phyloP scores from a whole-genome alignment of 2,113 vertebrate species.

The Chrysemys picta region DNA sequence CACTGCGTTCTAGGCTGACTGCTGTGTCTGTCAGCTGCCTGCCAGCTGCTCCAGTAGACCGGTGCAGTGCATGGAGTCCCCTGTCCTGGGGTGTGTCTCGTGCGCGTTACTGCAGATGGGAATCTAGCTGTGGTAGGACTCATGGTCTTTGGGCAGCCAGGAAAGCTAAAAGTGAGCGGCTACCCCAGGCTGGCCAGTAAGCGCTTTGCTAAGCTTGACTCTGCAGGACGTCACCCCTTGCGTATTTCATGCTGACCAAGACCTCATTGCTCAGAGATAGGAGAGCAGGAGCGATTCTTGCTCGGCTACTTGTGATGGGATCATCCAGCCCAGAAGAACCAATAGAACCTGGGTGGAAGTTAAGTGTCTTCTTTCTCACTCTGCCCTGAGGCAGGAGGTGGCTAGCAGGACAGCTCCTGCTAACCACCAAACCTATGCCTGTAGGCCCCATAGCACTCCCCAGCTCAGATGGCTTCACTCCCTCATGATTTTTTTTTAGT shows the following conservation, averaged over 20 bases:
- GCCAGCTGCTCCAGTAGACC: neutral
- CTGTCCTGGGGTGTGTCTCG: neutral
- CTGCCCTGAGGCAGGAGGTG: neutral
- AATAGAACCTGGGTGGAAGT: neutral
- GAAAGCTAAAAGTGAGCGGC: neutral
- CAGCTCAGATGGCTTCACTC: neutral
- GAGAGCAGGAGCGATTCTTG: neutral
- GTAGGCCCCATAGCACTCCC: neutral
- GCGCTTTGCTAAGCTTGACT: neutral
- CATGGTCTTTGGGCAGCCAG: neutral
- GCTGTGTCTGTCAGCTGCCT: neutral
- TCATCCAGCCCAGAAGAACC: neutral
- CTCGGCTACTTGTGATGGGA: neutral
- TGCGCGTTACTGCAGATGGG: neutral
- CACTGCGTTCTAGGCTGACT: neutral
- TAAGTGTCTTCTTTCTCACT: neutral
- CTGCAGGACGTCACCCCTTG: neutral
- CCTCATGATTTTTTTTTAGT: fast-evolving
- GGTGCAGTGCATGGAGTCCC: neutral
- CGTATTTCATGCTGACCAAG: neutral
- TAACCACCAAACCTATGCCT: neutral
- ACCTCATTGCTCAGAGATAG: neutral
- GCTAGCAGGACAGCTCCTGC: neutral
- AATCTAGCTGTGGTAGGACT: neutral
- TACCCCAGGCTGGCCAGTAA: neutral